Evolutionary conservation across 2,888 invertebrate genomes (phyloP).

Genomic region (Hydrotaea diabolus): DNA sequence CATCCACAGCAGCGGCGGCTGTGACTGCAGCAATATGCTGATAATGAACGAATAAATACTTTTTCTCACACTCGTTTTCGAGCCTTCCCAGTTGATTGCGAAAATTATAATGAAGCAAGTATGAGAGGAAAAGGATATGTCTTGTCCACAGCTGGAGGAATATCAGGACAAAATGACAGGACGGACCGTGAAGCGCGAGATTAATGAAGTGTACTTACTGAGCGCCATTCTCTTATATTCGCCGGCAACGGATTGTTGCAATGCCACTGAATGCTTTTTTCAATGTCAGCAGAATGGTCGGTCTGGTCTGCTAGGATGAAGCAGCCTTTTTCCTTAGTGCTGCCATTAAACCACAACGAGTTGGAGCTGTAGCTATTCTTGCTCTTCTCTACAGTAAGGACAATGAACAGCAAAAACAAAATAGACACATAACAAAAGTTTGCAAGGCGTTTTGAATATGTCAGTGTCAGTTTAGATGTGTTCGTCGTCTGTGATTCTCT

Average conservation of each 20-base stretch:
- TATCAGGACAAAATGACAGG: slow-evolving; percentile 31
- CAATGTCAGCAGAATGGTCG: slow-evolving; percentile 63
- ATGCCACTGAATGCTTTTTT: slow-evolving; percentile 27
- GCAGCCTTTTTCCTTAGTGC: slow-evolving; percentile 56
- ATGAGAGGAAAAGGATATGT: slow-evolving; percentile 43
- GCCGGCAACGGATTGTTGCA: not conserved
- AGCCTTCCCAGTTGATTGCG: not conserved
- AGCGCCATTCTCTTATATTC: slow-evolving; percentile 2
- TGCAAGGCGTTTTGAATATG: slow-evolving; percentile 54
- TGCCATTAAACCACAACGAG: slow-evolving; percentile 59
- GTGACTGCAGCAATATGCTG: slow-evolving; percentile 51
- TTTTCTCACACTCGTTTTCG: not conserved
- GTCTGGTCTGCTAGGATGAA: slow-evolving; percentile 28
- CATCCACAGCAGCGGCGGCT: slow-evolving; percentile 46
- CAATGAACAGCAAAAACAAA: not conserved
- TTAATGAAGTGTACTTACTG: slow-evolving; percentile 55
- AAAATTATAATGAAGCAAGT: not conserved
- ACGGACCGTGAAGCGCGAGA: slow-evolving; percentile 63
- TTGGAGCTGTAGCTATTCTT: not conserved
- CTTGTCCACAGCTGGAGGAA: slow-evolving; percentile 55
- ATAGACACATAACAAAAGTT: slow-evolving; percentile 47
- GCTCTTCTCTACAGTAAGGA: not conserved
- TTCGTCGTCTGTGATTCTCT: not conserved
- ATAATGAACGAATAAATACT: slow-evolving; percentile 47
- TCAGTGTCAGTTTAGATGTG: slow-evolving; percentile 54